Conservation (phyloP, 2,888 invertebrate genomes). For the Embidobia sp. region DNA sequence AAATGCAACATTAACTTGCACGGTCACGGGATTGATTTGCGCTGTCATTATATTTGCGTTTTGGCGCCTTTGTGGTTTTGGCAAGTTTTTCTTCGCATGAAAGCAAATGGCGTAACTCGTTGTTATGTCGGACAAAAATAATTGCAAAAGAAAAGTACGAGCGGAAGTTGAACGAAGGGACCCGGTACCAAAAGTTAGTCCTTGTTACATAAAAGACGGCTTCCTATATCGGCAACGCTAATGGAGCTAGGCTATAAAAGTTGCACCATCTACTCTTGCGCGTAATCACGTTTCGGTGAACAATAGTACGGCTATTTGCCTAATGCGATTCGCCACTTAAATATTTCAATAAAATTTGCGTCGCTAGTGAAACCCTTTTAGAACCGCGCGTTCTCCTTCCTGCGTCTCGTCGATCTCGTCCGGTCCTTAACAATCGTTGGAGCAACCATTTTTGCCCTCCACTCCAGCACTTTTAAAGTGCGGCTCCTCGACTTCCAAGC, state of each 20-base stretch:
- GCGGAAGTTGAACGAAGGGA: slow-evolving; percentile 22
- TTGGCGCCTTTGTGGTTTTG: neutral
- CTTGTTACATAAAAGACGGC: slow-evolving; percentile 20
- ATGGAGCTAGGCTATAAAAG: slow-evolving; percentile 42
- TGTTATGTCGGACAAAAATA: slow-evolving; percentile 9
- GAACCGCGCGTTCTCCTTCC: slow-evolving; percentile 51
- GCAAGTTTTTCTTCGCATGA: slow-evolving; percentile 9
- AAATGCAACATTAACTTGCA: neutral
- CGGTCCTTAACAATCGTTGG: slow-evolving; percentile 27
- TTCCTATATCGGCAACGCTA: slow-evolving; percentile 23
- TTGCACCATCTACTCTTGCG: slow-evolving; percentile 42
- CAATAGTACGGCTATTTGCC: slow-evolving; percentile 74
- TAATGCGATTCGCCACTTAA: slow-evolving; percentile 77
- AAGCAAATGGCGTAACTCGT: neutral
- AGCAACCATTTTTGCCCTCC: slow-evolving; percentile 13
- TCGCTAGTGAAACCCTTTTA: slow-evolving; percentile 67
- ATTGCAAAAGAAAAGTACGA: slow-evolving; percentile 23
- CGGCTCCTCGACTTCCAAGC: slow-evolving; percentile 68
- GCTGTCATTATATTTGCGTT: too few species aligned
- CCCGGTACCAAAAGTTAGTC: slow-evolving; percentile 22
- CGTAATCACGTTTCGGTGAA: slow-evolving; percentile 74
- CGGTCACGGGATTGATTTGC: slow-evolving; percentile 16
- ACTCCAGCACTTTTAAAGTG: slow-evolving; percentile 20
- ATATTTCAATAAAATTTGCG: slow-evolving; percentile 76
- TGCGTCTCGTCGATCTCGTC: slow-evolving; percentile 37